Base-by-base conservation (phyloP, 2,888 invertebrate genomes). In the Metacarcinus magister region DNA sequence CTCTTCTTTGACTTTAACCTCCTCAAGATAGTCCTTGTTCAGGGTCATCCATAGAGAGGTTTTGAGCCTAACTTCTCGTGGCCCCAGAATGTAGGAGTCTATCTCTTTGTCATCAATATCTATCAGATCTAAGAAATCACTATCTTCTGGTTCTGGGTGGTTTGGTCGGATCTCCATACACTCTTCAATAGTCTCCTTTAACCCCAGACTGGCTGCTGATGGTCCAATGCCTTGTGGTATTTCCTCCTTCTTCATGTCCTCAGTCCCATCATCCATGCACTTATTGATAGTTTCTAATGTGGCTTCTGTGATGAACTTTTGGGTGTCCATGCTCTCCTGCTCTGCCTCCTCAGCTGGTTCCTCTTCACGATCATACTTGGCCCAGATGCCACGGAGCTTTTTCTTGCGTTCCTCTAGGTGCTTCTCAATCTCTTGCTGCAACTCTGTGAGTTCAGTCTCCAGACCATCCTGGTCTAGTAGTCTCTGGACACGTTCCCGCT, bases 51-150 rank as follows among this genome's bases (percentile, higher is more conserved):
- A 99, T 97, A 99, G 98, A 95, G 98, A 98, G 23, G 98, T 98
- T 97, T 99, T 99, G 96, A 98, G 98, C 94, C 98, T 98, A 0
- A 98, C 98, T 97, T 99, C 99, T 94, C 98, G 98, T 89, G 98
- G 98, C 2, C 98, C 98, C 98, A 99, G 98, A 96, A 99, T 99
- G 97, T 99, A 98, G 23, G 98, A 98, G 97, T 99, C 98, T 92
- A 99, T 98, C 98, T 99, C 99, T 7, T 98, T 98, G 97, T 99
- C 99, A 97, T 99, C 99, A 93, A 99, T 98, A 23, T 98, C 98
- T 89, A 98, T 98, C 87, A 99, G 98, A 97, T 98, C 98, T 28
- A 99, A 97, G 97, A 98, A 98, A 0, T 98, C 97, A 96, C 97
- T 97, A 8, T 97, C 97, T 23, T 97, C 97, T 2, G 96, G 95